Evolutionary conservation across 2,113 vertebrate species (phyloP), one percentile per base, ranked within the genome.

Genomic region (Crypturellus undulatus): DNA sequence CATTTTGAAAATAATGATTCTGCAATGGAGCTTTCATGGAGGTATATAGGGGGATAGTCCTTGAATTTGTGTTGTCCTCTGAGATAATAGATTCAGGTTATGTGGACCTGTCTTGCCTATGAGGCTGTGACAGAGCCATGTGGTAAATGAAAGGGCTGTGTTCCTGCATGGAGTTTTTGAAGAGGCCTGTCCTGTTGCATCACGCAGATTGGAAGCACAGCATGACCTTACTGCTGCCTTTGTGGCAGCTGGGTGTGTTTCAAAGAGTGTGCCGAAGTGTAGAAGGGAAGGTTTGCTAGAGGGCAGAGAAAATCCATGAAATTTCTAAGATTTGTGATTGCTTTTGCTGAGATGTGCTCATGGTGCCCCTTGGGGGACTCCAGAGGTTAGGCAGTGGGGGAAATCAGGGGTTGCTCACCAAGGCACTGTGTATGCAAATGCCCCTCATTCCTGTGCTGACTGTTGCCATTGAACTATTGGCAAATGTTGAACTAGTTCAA

Each of bases 121-220:
- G 20, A 21, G 28, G 20, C 21, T 22, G 9, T 78, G 71, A 73
- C 77, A 64, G 26, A 89, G 22, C 24, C 9, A 56, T 28, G 34
- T 11, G 40, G 0, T 30, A 58, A 65, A 47, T 47, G 14, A 79
- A 72, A 71, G 25, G 8, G 8, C 34, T 69, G 10, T 85, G 18
- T 56, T 62, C 26, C 40, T 70, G 30, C 18, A 11, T 7, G 30
- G 18, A 1, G 0, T n/a, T 79, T 81, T 68, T 76, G 10, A 49
- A 71, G 56, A 80, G 15, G 20, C 8, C 3, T 26, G 34, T 10
- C 67, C 15, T 63, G 19, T 40, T 87, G 36, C 40, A 40, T 19
- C 49, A 14, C 47, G 47, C 21, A 32, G 45, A 81, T 12, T 2
- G 5, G 70, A 72, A 14, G 34, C 19, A 21, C 0, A 1, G 2